Evolutionary conservation across 2,888 invertebrate genomes (phyloP), one percentile per base, ranked within the genome.

Genomic region (Ommatoiulus sabulosus): DNA sequence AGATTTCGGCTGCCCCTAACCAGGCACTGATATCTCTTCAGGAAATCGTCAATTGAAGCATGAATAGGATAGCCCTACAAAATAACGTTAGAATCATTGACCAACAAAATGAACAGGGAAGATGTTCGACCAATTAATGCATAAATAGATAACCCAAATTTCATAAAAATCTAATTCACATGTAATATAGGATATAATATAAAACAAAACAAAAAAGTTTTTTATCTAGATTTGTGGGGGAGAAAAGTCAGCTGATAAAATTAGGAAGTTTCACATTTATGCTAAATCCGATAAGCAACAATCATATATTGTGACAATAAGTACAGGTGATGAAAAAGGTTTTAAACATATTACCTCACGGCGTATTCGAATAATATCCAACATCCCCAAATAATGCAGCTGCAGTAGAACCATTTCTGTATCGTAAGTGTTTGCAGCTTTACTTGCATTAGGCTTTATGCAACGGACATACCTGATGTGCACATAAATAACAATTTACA

Each of bases 321-420:
- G 12, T 12, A 48, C 48, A 48, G 48, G 12, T 48, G 3, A 48
- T n/a, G 86, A 89, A 89, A 86, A 87, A 72, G 80, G 24, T 52
- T 20, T 89, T 20, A 48, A 87, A 35, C 44, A 17, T 43, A 15
- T 85, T 80, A 90, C 90, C 88, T 90, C 97, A 91, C 97, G 96
- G 6, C 97, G 94, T 90, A 98, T 98, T 90, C 97, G 94, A 91
- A 98, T 97, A 90, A 98, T 97, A 92, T 98, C 97, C 92, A 97
- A 94, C 97, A 98, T 97, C 90, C 97, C 98, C 90, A 98, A 94
- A 93, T 98, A 98, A 91, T 96, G 95, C 87, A 98, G 93, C 93
- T 98, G 98, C 91, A 97, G 97, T 91, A 97, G 93, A 1, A 98
- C 97, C 89, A 97, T 93, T 89, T 95, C 94, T 89, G 96, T 95